Conservation (phyloP, 2,113 vertebrate genomes). For the Lipophrys pholis region DNA sequence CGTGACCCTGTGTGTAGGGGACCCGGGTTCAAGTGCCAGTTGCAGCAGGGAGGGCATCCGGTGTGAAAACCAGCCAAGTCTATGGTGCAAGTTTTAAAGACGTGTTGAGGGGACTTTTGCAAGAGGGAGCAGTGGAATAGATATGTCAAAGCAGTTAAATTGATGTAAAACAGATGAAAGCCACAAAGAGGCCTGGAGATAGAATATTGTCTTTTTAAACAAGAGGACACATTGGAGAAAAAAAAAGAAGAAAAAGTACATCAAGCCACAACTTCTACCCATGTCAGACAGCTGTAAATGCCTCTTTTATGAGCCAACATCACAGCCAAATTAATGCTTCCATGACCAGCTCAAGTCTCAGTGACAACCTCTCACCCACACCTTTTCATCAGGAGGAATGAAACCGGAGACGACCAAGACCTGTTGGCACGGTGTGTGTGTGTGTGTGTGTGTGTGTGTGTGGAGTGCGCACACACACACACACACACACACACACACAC, state of each 20-base stretch:
- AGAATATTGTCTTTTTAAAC: no score
- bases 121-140: no score
- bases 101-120: no score
- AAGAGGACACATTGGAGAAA: no score
- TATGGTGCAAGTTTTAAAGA: no score
- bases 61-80: no score
- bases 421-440: slow-evolving; percentile 10
- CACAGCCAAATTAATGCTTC: slow-evolving; percentile 43
- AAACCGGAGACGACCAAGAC: slow-evolving; percentile 55
- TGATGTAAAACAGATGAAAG: neutral
- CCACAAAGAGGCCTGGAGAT: neutral
- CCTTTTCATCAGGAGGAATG: slow-evolving; percentile 74
- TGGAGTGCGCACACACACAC: slow-evolving; percentile 10
- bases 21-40: no score
- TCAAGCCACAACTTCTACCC: slow-evolving; percentile 34
- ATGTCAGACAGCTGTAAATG: slow-evolving; percentile 68
- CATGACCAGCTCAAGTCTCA: slow-evolving; percentile 29
- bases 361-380: slow-evolving; percentile 72
- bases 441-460: neutral
- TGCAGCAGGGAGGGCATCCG: no score
- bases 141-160: no score
- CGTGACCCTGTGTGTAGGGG: no score
- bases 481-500: slow-evolving; percentile 4
- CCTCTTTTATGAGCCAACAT: slow-evolving; percentile 66
- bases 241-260: neutral